phyloP scores from a whole-genome alignment of 37 sponge, comb jelly and placozoan genomes.

The Tethya wilhelma region DNA sequence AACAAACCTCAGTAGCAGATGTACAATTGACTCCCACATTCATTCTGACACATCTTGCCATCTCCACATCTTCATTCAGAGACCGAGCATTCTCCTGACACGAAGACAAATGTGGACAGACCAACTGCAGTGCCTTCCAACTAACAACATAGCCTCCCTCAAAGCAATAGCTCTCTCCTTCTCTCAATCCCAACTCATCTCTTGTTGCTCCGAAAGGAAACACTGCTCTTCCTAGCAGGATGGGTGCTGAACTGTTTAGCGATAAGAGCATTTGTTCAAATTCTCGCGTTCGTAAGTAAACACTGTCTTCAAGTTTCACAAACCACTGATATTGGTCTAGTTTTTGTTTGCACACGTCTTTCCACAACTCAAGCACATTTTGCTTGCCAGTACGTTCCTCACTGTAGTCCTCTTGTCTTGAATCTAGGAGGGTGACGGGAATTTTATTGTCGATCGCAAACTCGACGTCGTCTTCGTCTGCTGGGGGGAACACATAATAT shows the following conservation, averaged over 20 bases:
- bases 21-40: slow-evolving; percentile 43
- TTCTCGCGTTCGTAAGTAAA: neutral
- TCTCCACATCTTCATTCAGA: slow-evolving; percentile 48
- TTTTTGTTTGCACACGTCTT: slow-evolving; percentile 25
- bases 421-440: neutral
- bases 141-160: slow-evolving; percentile 38
- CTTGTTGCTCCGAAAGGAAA: slow-evolving; percentile 22
- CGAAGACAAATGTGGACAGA: slow-evolving; percentile 21
- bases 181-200: slow-evolving; percentile 38
- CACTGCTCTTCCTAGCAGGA: slow-evolving; percentile 20
- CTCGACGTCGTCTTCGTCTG: slow-evolving; percentile 7
- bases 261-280: slow-evolving; percentile 29
- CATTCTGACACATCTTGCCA: slow-evolving; percentile 40
- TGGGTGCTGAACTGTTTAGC: slow-evolving; percentile 41
- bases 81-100: slow-evolving; percentile 34
- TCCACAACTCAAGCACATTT: neutral
- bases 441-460: slow-evolving; percentile 26
- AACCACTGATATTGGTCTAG: slow-evolving; percentile 35
- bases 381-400: neutral
- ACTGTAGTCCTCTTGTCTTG: too few relatives aligned
- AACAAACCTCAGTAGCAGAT: slow-evolving; percentile 24
- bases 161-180: slow-evolving; percentile 47
- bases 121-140: slow-evolving; percentile 19
- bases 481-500: slow-evolving; percentile 16
- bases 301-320: slow-evolving; percentile 20